A percentile compares a stretch with the other conserved stretches of the same genome.
Evolutionary conservation across 1,140 invertebrate species (phyloP).

Genomic region (Bicyclus anynana): DNA sequence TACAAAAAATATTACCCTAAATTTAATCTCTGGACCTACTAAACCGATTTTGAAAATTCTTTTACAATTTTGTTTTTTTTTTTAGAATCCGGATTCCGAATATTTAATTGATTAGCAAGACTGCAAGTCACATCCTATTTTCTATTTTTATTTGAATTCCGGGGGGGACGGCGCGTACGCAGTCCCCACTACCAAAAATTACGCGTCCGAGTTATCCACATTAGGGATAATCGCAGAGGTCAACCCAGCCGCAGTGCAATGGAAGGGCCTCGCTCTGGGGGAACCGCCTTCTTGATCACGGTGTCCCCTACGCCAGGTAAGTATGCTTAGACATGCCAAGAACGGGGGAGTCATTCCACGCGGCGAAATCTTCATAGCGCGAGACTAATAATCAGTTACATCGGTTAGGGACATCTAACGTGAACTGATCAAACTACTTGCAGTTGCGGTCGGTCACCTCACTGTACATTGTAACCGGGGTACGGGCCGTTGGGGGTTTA

Average conservation of each 20-base stretch:
- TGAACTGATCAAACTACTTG: no score
- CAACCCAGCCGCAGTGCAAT: slow-evolving; percentile 36
- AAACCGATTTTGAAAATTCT: no score
- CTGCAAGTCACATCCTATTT: no score
- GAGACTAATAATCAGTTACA: background rate
- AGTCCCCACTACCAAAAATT: slow-evolving; percentile 49
- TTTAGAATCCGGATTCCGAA: no score
- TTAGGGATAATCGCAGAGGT: slow-evolving; percentile 42
- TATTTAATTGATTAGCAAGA: no score
- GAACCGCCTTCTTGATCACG: slow-evolving; percentile 39
- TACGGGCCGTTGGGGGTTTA: no score
- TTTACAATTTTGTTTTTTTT: no score
- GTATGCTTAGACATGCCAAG: slow-evolving; percentile 15
- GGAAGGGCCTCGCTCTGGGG: slow-evolving; percentile 33
- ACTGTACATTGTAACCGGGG: no score
- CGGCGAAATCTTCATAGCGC: background rate
- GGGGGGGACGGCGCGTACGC: slow-evolving; percentile 41
- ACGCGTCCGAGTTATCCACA: slow-evolving; percentile 43
- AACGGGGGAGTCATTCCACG: background rate
- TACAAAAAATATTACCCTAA: no score
- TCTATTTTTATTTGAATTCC: background rate
- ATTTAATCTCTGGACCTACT: no score
- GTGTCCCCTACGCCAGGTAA: slow-evolving; percentile 40
- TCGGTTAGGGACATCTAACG: background rate
- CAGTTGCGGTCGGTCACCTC: no score